Conservation (phyloP, 2,797 vertebrate species). For the Scomberomorus guttatus region DNA sequence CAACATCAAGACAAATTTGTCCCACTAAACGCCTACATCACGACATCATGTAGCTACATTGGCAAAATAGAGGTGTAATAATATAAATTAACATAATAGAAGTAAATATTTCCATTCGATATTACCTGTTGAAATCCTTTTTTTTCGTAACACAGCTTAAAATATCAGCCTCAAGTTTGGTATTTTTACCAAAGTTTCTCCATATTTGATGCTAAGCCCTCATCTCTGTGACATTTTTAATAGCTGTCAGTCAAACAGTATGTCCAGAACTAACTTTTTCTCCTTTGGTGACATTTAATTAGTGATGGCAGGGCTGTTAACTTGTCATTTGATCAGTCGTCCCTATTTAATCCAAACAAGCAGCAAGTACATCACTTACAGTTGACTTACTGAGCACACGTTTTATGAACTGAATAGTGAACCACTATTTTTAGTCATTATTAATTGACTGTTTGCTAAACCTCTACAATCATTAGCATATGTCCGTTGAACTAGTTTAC, state of each 20-base stretch:
- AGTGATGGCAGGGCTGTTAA: no score
- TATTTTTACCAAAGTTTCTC: background rate
- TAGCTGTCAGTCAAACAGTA: background rate
- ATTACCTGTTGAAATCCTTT: background rate
- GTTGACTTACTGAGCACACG: no score
- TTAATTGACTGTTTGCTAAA: no score
- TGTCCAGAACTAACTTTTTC: background rate
- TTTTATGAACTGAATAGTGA: no score
- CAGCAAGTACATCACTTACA: no score
- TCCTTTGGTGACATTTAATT: no score
- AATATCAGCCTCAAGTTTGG: background rate
- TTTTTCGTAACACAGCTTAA: background rate
- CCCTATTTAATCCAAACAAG: no score
- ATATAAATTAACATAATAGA: no score
- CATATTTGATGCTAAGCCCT: background rate
- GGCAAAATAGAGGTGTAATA: background rate
- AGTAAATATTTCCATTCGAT: background rate
- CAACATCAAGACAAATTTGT: slow-evolving; percentile 48
- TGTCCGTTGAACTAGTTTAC: no score
- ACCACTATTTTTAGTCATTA: no score
- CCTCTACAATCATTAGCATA: no score
- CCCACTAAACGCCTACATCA: background rate
- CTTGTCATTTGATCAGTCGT: no score
- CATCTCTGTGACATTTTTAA: background rate
- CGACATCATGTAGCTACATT: background rate